These are phyloP conservation scores for Steinernema khuongi DNA, from an alignment of 1,140 invertebrate genomes.

Conservation along the genomic window DNA sequence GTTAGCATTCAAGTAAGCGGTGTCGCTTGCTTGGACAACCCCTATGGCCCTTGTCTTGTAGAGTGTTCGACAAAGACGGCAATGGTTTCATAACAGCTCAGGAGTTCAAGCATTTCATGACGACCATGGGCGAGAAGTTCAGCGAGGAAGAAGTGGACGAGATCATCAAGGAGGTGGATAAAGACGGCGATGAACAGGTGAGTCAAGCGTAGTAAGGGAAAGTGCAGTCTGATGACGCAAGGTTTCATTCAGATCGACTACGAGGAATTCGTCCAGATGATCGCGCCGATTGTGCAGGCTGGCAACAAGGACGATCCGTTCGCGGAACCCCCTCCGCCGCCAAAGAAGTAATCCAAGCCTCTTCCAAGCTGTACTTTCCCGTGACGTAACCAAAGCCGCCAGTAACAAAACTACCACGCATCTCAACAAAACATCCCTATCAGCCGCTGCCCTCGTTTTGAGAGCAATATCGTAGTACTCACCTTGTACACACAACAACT, in stretches of 20 bases:
- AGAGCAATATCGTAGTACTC: neutral
- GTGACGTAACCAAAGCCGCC: neutral
- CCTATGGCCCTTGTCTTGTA: slow-evolving; percentile 25
- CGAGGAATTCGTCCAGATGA: slow-evolving; percentile 56
- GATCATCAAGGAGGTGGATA: slow-evolving; percentile 57
- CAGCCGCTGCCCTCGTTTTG: neutral
- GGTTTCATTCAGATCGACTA: slow-evolving; percentile 51
- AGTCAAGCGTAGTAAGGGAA: slow-evolving; percentile 16
- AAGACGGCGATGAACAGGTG: slow-evolving; percentile 57
- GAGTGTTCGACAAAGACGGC: slow-evolving; percentile 59
- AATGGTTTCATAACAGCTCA: slow-evolving; percentile 58
- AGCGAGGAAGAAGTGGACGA: slow-evolving; percentile 58
- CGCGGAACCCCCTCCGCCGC: slow-evolving; percentile 40
- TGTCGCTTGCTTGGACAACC: neutral
- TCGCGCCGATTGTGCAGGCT: slow-evolving; percentile 55
- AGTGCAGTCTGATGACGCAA: neutral
- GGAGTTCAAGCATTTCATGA: slow-evolving; percentile 59
- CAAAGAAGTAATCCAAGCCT: neutral
- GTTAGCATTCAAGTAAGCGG: slow-evolving; percentile 55
- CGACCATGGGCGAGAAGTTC: slow-evolving; percentile 59
- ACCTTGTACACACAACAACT: neutral
- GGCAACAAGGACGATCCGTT: slow-evolving; percentile 51
- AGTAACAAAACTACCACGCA: slow-evolving; percentile 2
- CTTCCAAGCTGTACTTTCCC: neutral
- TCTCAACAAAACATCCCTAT: neutral